Conservation (phyloP, 2,113 vertebrate genomes). For the Mixornis gularis region DNA sequence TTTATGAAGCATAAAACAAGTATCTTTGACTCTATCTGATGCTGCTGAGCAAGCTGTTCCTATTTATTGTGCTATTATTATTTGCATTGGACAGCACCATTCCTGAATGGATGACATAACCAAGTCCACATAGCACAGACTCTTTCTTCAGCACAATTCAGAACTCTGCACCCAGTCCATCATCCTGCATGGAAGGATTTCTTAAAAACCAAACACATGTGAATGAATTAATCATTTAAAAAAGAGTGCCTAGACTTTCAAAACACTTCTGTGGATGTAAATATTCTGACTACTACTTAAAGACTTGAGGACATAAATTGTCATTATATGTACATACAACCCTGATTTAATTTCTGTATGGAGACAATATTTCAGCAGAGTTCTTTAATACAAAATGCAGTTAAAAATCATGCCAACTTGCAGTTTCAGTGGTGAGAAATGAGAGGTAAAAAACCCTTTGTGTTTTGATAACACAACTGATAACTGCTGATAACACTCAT, state of each 20-base stretch:
- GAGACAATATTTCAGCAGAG: background rate
- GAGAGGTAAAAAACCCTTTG: background rate
- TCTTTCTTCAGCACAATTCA: background rate
- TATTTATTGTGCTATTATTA: background rate
- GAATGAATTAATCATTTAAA: background rate
- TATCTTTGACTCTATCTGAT: constrained; percentile 26
- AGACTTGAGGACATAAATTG: background rate
- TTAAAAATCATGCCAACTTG: background rate
- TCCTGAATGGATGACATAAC: background rate
- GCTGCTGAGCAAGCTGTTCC: constrained; percentile 26
- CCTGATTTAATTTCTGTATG: background rate
- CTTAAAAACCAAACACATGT: background rate
- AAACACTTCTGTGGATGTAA: background rate
- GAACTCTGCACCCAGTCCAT: background rate
- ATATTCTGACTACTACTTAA: background rate
- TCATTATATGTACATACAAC: accelerated
- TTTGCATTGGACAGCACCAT: background rate
- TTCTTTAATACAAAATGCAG: background rate
- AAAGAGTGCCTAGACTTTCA: background rate
- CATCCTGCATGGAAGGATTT: background rate
- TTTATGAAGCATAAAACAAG: constrained; percentile 33
- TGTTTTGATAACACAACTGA: background rate
- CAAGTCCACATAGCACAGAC: background rate
- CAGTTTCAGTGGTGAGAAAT: background rate
- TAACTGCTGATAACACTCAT: background rate